A percentile compares a stretch with the other conserved stretches of the same genome.
These are phyloP conservation scores for Ondatra zibethicus DNA, from an alignment of 2,113 vertebrate species.

Conservation along the genomic window DNA sequence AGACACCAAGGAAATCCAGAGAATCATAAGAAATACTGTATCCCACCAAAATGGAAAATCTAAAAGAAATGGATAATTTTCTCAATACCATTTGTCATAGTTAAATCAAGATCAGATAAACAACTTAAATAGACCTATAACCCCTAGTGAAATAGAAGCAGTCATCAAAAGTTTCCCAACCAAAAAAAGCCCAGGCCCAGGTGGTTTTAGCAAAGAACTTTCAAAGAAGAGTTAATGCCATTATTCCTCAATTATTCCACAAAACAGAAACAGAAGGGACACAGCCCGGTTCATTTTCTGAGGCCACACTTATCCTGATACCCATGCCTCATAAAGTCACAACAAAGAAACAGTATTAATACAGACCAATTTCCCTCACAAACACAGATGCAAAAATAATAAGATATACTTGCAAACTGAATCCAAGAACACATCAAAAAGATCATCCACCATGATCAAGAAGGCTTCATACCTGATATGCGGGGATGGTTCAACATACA, in stretches of 20 bases:
- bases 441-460: neutral
- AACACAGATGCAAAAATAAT: neutral
- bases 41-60: neutral
- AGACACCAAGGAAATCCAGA: neutral
- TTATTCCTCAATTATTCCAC: neutral
- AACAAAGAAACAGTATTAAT: neutral
- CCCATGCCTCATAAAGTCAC: neutral
- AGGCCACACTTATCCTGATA: neutral
- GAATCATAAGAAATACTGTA: neutral
- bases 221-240: neutral
- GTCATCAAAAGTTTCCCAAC: neutral
- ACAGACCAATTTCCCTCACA: neutral
- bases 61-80: neutral
- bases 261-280: neutral
- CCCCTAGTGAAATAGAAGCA: neutral
- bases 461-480: neutral
- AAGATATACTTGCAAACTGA: neutral
- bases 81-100: neutral
- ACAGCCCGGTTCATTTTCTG: neutral
- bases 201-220: neutral
- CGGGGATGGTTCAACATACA: neutral
- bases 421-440: neutral
- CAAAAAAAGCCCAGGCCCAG: neutral
- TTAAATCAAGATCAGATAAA: neutral
- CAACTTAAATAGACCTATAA: neutral